Evolutionary conservation across 2,797 vertebrate genomes (phyloP), one percentile per base, ranked within the genome.

Genomic region (Dryobates pubescens): DNA sequence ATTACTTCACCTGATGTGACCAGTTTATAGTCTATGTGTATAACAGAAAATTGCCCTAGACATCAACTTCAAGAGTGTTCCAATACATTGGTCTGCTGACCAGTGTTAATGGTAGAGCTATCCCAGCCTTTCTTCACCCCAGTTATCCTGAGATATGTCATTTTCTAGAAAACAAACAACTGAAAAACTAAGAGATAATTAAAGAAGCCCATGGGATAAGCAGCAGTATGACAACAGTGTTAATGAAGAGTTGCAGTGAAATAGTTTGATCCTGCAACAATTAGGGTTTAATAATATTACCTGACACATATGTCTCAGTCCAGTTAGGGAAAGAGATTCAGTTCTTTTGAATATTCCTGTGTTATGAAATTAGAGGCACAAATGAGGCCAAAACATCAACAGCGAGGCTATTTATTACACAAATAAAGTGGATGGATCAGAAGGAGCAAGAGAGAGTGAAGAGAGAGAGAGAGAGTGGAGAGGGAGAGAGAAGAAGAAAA

Each of bases 51-150:
- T 9, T 74, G 30, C 30, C 32, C 10, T 23, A 54, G 30, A 23
- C 23, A 30, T 43, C 27, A 30, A 4, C n/a, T 79, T 56, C 38
- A 51, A 32, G 10, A 24, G 13, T 38, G 22, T 57, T 57, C 59
- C 34, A 53, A 58, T 34, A 38, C 23, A 29, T 18, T 27, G 13
- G 14, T 56, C 30, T 72, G 19, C 41, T 4, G 2, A 34, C n/a
- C 58, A 45, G 4, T 18, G 30, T 65, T n/a, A 34, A 20, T 0
- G 0, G 6, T n/a, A 6, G 17, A 45, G 22, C 13, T 5, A 8
- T 75, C 56, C 15, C 64, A 53, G 20, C 4, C 18, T 61, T 62
- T 43, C 58, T 65, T 74, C 32, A 70, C 13, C 13, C 6, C 45
- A 17, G n/a, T 64, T 86, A 29, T 51, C 57, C 38, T 30, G 7